Evolutionary conservation across 2,113 vertebrate genomes (phyloP), one percentile per base, ranked within the genome.

Genomic region (Jacana jacana): DNA sequence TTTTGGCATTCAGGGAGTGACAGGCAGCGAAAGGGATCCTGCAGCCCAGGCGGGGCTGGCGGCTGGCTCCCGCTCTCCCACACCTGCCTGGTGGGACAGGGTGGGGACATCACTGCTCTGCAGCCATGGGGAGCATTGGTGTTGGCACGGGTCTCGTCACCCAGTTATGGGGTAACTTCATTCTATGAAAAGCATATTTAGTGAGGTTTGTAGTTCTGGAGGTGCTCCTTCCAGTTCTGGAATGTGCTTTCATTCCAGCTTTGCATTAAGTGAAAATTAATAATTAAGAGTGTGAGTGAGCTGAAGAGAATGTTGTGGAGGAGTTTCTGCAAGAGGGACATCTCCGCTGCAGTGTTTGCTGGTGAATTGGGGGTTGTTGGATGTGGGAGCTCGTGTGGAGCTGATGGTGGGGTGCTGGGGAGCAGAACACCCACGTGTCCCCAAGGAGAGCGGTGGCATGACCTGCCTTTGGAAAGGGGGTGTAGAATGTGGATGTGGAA

Each of bases 301-400:
- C 31, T 63, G 9, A 18, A 27, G 2, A 23, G 7, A 17, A 13
- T 13, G 13, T 8, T 17, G 1, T 1, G 0, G 30, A 57, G 69
- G 6, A 9, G 63, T 31, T 52, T 4, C 11, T 17, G 14, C 7
- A 2, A 1, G 35, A 51, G 49, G 58, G 55, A 63, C 24, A 13
- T n/a, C 24, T 8, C 5, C 0, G 0, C 6, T 14, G 3, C 10
- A 10, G 7, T 9, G 0, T 10, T 52, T 0, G 1, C 19, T 40
- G 31, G 27, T 19, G 31, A 17, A 15, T 22, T 18, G 17, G 16
- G 15, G 18, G 37, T 9, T 4, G 13, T 12, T 64, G 57, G 4
- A 2, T 1, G 3, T 3, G 1, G 17, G 39, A 37, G n/a, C 10
- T 48, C 4, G 0, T 1, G 12, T 33, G 35, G 2, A 27, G 28